Evolutionary conservation across 2,888 invertebrate species (phyloP), one percentile per base, ranked within the genome.

Genomic region (Melipona beecheii): DNA sequence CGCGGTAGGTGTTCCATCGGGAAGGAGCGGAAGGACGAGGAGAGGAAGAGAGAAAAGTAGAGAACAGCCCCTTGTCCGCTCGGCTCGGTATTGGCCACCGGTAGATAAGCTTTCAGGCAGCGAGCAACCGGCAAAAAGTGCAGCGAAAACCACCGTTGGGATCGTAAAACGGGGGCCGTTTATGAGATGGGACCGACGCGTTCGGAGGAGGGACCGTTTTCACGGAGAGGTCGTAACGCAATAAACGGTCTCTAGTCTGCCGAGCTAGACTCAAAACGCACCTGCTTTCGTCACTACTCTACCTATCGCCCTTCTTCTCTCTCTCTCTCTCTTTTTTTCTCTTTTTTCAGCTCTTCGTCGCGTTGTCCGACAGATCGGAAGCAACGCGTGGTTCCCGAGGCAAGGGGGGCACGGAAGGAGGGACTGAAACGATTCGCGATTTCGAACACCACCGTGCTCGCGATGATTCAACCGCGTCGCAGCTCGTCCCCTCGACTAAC

Each of bases 1-100:
- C 93, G 89, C 89, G 89, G 92, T 93, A 92, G 93, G 93, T 92
- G 92, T 92, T 93, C 92, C 87, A 36, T 77, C 86, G 81, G 64
- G 31, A 56, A 21, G 19, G 54, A 66, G 24, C 36, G 36, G n/a
- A n/a, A n/a, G n/a, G n/a, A 54, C 71, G 31, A 49, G 49, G 27
- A 49, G 54, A 71, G n/a, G 27, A 21, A 54, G 54, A 54, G 36
- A 43, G 6, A 19, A 21, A 52, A 21, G 52, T 24, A 60, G 27
- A 36, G 75, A 60, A 21, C 21, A 68, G 58, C 62, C 19, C 15
- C 56, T n/a, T 4, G 56, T 15, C 60, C 69, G 17, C 50, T 60
- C 52, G 49, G 68, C 13, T 70, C 31, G 43, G 43, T 3, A 36
- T 31, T 50, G 5, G 52, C 36, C 52, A 24, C 56, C 64, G 81